These are phyloP conservation scores for Drosophila eohydei DNA, from an alignment of 2,888 invertebrate genomes.

Conservation along the genomic window DNA sequence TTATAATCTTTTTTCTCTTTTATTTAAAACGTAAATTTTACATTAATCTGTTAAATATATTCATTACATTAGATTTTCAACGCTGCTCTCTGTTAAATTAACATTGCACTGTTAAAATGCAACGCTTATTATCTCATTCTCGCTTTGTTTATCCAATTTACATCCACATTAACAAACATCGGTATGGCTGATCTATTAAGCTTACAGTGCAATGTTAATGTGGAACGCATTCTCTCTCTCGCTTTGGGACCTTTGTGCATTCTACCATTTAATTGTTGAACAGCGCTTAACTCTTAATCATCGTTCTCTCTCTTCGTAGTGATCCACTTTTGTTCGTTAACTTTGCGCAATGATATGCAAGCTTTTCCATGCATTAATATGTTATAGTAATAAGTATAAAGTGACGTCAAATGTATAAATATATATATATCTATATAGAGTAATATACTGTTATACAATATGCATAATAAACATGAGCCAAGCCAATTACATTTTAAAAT, in stretches of 20 bases:
- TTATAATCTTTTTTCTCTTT: no score
- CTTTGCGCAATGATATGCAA: no score
- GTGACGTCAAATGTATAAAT: neutral
- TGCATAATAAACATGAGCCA: conserved; percentile 30
- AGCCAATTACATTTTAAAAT: conserved; percentile 43
- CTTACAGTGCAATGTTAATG: neutral
- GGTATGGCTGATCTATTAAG: neutral
- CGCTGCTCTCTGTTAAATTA: neutral
- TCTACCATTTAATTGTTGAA: neutral
- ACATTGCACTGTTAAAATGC: neutral
- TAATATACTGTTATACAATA: conserved; percentile 17
- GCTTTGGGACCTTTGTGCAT: neutral
- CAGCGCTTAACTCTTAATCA: neutral
- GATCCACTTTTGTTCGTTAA: neutral
- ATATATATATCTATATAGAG: neutral
- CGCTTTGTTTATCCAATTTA: no score
- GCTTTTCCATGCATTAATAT: neutral
- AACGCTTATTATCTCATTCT: neutral
- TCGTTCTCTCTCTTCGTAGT: neutral
- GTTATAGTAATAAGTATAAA: neutral
- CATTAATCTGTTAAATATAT: neutral
- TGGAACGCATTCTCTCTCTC: neutral
- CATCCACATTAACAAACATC: neutral
- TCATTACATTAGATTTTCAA: neutral
- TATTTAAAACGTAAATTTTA: neutral